Conservation (phyloP, 2,888 invertebrate genomes). For the Platerodrilus igneus region DNA sequence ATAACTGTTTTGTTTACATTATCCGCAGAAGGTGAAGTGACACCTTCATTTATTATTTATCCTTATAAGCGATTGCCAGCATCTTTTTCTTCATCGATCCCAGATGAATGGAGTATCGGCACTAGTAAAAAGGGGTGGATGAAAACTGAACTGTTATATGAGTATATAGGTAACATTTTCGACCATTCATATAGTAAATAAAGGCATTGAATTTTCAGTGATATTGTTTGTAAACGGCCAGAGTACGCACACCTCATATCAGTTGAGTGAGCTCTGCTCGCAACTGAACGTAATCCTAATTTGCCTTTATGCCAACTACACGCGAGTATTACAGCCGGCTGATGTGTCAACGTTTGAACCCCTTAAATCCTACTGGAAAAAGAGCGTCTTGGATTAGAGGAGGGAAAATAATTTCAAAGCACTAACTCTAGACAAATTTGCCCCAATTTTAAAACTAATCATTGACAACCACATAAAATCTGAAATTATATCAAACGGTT, state of each 20-base stretch:
- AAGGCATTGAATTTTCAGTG: conserved; percentile 30
- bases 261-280: conserved; percentile 9
- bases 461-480: conserved; percentile 6
- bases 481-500: conserved; percentile 9
- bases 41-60: conserved; percentile 20
- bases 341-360: conserved; percentile 30
- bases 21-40: conserved; percentile 29
- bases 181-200: conserved; percentile 32
- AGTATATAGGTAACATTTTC: conserved; percentile 38
- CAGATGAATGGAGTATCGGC: conserved; percentile 34
- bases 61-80: conserved; percentile 5
- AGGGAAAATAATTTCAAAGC: conserved; percentile 22
- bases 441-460: conserved; percentile 7
- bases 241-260: conserved; percentile 3
- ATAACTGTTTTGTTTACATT: conserved; percentile 36
- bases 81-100: conserved; percentile 25
- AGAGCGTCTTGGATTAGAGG: conserved; percentile 34
- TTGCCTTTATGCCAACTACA: conserved; percentile 28
- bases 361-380: conserved; percentile 24
- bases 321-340: conserved; percentile 29
- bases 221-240: conserved; percentile 38
- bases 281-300: conserved; percentile 21
- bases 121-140: conserved; percentile 29
- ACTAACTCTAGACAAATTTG: conserved; percentile 10
- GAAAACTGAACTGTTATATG: conserved; percentile 28